A percentile compares a stretch with the other conserved stretches of the same genome.
These are phyloP conservation scores for Tor tambroides DNA, from an alignment of 2,113 vertebrate genomes.

Conservation along the genomic window DNA sequence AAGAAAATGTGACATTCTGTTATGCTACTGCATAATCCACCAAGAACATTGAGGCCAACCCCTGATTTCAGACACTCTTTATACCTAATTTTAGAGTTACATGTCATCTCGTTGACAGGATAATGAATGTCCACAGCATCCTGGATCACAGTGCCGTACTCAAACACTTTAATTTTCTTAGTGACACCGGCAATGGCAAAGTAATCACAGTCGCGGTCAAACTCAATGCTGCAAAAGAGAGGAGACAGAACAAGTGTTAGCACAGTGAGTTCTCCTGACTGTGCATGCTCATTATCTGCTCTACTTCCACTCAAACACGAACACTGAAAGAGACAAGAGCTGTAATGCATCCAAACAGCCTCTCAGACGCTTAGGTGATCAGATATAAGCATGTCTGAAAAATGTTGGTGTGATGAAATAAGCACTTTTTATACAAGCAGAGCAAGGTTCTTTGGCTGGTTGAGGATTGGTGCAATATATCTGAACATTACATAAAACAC, in stretches of 20 bases:
- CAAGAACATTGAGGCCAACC: background rate
- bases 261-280: slow-evolving; percentile 31
- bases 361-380: background rate
- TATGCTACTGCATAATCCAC: background rate
- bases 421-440: background rate
- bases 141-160: slow-evolving; percentile 98
- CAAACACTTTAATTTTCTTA: slow-evolving; percentile 99
- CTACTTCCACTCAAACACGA: background rate
- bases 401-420: background rate
- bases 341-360: slow-evolving; percentile 12
- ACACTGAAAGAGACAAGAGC: background rate
- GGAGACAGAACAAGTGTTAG: slow-evolving; percentile 28
- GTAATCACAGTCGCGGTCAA: slow-evolving; percentile 99
- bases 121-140: slow-evolving; percentile 99
- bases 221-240: slow-evolving; percentile 88
- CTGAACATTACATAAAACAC: background rate
- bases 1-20: background rate
- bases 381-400: background rate
- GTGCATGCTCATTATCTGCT: slow-evolving; percentile 13
- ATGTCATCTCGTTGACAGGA: slow-evolving; percentile 99
- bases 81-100: slow-evolving; percentile 99
- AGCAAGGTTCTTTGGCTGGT: background rate
- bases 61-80: slow-evolving; percentile 1
- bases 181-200: slow-evolving; percentile 99
- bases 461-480: background rate